Percentiles rank a stretch among this genome's conserved stretches.
Conservation (phyloP, 2,888 invertebrate genomes). For the Muschampia plurimacula region DNA sequence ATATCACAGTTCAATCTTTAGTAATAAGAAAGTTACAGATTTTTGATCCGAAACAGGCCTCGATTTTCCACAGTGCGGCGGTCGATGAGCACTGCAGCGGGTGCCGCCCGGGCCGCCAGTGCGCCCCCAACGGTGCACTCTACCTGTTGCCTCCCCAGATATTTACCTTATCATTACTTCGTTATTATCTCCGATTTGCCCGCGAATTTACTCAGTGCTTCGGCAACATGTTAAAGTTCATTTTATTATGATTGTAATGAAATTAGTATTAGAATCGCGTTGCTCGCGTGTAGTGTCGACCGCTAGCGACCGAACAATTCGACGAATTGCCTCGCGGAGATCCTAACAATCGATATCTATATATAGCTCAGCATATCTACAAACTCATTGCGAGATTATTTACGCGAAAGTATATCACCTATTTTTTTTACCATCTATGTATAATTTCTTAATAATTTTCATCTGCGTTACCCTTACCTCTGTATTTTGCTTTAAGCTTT, state of each 20-base stretch:
- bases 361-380: slow-evolving; percentile 8
- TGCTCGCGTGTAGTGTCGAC: slow-evolving; percentile 1
- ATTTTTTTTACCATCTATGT: not conserved
- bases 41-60: no score
- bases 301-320: slow-evolving; percentile 1
- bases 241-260: not conserved
- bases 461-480: no score
- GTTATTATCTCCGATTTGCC: not conserved
- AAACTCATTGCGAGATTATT: slow-evolving; percentile 16
- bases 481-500: no score
- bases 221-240: not conserved
- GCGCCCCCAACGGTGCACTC: not conserved
- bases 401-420: not conserved
- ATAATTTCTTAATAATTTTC: no score
- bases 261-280: not conserved
- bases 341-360: slow-evolving; percentile 29
- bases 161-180: not conserved
- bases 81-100: not conserved
- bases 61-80: no score
- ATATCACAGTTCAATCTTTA: no score
- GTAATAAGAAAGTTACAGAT: no score
- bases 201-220: not conserved
- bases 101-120: not conserved
- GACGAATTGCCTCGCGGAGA: slow-evolving; percentile 19
- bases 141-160: slow-evolving; percentile 25